Base-by-base conservation (phyloP, 2,113 vertebrate species). In the Catharus bicknelli region DNA sequence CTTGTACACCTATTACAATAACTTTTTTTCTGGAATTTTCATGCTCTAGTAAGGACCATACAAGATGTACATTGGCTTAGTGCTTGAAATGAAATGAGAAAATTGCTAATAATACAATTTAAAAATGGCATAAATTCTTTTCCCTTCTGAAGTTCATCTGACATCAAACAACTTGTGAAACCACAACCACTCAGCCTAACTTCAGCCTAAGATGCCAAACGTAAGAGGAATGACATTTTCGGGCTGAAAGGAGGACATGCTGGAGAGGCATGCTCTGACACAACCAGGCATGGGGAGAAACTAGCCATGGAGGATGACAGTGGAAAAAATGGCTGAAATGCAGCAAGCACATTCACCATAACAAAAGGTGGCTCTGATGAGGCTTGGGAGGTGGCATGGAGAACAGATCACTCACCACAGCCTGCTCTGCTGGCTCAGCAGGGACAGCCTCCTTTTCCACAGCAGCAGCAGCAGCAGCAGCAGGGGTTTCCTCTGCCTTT, bases 351-450 rank as follows among this genome's bases (percentile, higher is more conserved):
- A 42, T 73, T 79, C 58, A 76, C 62, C 14, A 6, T 11, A 86
- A 74, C 2, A 21, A 61, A 72, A 77, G 13, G 14, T 30, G 36
- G 42, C 53, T 78, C 3, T 0, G 25, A 70, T 68, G 73, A 91
- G 76, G 74, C 51, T 30, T 0, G 0, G 19, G 43, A 63, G 18
- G 64, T 36, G 68, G 29, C 36, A 40, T 1, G 7, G 17, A 19
- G 45, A 57, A 82, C 59, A 40, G 36, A 32, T 88, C 22, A 97
- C 99, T 99, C 98, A 99, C 99, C 97, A n/a, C 95, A 86, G 96
- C 88, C 58, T 98, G 97, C 72, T 99, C 97, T 73, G 95, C 96
- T 81, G 97, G 92, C 59, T 96, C 93, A 58, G 91, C 74, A 93
- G 96, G 83, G 67, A 83, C 0, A 10, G 87, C 87, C 32, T 96